phyloP scores from a whole-genome alignment of 2,797 vertebrate genomes.

The Sebastes vulpes region DNA sequence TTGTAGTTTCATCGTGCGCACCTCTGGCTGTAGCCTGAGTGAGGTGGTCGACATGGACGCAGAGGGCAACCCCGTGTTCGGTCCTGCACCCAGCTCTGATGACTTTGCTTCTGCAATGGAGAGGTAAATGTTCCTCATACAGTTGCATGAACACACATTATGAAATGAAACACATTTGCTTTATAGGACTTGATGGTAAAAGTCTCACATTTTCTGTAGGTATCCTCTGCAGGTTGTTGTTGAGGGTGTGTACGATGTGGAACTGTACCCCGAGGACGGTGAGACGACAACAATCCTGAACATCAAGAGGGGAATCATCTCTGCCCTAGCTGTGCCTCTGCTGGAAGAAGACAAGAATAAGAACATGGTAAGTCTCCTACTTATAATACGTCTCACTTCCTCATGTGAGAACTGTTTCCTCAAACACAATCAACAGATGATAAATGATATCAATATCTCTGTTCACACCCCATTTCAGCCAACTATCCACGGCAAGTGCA shows the following conservation, averaged over 20 bases:
- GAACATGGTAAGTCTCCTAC: constrained; percentile 72
- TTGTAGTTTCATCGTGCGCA: constrained; percentile 89
- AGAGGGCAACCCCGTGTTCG: constrained; percentile 84
- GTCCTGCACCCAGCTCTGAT: constrained; percentile 85
- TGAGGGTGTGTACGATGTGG: constrained; percentile 84
- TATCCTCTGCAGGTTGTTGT: constrained; percentile 83
- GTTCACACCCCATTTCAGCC: constrained; percentile 80
- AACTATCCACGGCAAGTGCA: constrained; percentile 93
- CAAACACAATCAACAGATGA: not conserved
- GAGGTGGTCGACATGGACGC: constrained; percentile 84
- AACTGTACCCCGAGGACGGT: constrained; percentile 90
- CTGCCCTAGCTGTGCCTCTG: constrained; percentile 89
- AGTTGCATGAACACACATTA: no score
- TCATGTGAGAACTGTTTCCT: not conserved
- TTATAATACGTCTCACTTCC: not conserved
- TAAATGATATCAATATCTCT: not conserved
- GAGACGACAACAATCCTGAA: constrained; percentile 92
- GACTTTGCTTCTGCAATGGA: constrained; percentile 92
- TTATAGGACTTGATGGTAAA: not conserved
- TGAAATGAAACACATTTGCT: not conserved
- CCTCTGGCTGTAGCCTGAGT: constrained; percentile 88
- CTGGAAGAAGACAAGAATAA: constrained; percentile 82
- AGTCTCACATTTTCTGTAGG: constrained; percentile 46
- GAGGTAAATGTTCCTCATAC: constrained; percentile 67
- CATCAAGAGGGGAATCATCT: constrained; percentile 96